Evolutionary conservation across 2,113 vertebrate genomes (phyloP), one percentile per base, ranked within the genome.

Genomic region (Azemiops feae): DNA sequence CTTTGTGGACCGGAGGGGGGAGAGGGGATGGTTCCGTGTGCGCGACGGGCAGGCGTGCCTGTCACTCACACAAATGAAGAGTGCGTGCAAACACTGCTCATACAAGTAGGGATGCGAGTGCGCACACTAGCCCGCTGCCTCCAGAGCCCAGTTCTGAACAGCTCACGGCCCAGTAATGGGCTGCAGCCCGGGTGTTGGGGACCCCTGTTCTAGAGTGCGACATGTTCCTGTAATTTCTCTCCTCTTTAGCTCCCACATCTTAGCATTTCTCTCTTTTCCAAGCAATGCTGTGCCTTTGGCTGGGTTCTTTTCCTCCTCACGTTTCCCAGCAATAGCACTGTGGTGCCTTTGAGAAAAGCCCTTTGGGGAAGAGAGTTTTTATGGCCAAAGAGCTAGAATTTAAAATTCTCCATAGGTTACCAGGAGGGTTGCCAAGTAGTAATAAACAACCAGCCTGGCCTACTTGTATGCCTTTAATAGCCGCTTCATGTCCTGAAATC

Each of bases 1-100:
- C 5, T 69, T n/a, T 16, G 12, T 14, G 5, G 12, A 34, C 30
- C 7, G 5, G 57, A 16, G 12, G 12, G 0, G 1, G 64, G 60
- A 64, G 64, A 69, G 4, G 30, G 64, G 16, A 69, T 69, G 64
- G 2, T 69, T 69, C 12, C 2, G 11, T 12, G 3, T 10, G 4
- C 12, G 4, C 0, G 30, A 30, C 2, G 4, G 11, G 30, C 30
- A 16, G 4, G 0, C 1, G 1, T 0, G 27, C 60, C 14, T 69
- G 30, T 30, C 0, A 4, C 12, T 69, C 4, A 0, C 64, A 69
- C 64, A 34, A 69, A 34, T 16, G 30, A 2, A 69, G 64, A 12
- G 2, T 12, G 14, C 0, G 1, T 30, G 11, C 60, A 69, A 30
- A 12, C 64, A 69, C 30, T n/a, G 30, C 12, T n/a, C 1, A 0